These are phyloP conservation scores for Dendrolimus pini DNA, from an alignment of 2,888 invertebrate species.

Conservation along the genomic window DNA sequence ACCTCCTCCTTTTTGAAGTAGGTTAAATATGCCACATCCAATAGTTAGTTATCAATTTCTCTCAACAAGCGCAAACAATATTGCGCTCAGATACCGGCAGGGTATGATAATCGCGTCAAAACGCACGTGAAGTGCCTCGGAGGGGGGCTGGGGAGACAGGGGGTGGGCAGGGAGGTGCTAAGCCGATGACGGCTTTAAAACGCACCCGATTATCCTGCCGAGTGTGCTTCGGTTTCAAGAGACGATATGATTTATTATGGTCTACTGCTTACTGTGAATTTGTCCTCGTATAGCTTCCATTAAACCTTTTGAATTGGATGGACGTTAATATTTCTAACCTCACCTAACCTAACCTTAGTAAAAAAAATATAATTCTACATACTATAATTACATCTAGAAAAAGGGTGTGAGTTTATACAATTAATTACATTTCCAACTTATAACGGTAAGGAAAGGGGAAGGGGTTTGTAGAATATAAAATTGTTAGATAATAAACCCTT, in stretches of 20 bases:
- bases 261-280: conserved; percentile 13
- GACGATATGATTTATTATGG: conserved; percentile 53
- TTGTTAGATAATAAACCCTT: too few relatives aligned
- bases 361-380: too few relatives aligned
- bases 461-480: too few relatives aligned
- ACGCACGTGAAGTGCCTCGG: conserved; percentile 69
- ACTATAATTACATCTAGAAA: too few relatives aligned
- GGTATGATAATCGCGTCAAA: conserved; percentile 76
- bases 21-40: conserved; percentile 25
- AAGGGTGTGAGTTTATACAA: too few relatives aligned
- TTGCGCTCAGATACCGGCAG: conserved; percentile 69
- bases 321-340: too few relatives aligned
- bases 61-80: conserved; percentile 53
- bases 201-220: conserved; percentile 65
- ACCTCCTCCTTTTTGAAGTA: not conserved
- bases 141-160: conserved; percentile 14
- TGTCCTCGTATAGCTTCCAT: too few relatives aligned
- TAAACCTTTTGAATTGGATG: too few relatives aligned
- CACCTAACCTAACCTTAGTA: too few relatives aligned
- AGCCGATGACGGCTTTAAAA: conserved; percentile 71
- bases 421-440: too few relatives aligned
- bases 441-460: too few relatives aligned
- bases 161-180: conserved; percentile 29
- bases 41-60: conserved; percentile 1
- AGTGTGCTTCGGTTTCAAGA: conserved; percentile 50